Evolutionary conservation across 1,140 invertebrate genomes (phyloP).

Genomic region (Metaphire vulgaris): DNA sequence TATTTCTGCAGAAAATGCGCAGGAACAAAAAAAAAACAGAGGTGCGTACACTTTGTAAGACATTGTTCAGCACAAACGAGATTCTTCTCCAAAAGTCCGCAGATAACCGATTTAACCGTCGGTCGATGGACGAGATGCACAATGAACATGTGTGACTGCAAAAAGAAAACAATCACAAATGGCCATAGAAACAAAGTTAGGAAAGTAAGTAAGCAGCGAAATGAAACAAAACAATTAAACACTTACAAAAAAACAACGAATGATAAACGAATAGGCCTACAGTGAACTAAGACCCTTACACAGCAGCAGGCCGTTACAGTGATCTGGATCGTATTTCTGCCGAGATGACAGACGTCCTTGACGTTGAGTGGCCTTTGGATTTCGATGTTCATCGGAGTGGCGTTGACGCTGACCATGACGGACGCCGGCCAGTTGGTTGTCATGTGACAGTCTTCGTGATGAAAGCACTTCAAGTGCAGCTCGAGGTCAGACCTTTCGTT

Average conservation of each 20-base stretch:
- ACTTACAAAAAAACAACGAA: too few relatives aligned
- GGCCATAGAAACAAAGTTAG: slow-evolving; percentile 25
- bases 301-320: slow-evolving; percentile 94
- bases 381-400: slow-evolving; percentile 68
- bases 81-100: slow-evolving; percentile 79
- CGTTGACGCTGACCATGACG: slow-evolving; percentile 68
- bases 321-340: slow-evolving; percentile 90
- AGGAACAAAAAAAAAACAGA: too few relatives aligned
- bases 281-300: too few relatives aligned
- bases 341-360: slow-evolving; percentile 87
- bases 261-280: too few relatives aligned
- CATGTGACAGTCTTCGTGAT: slow-evolving; percentile 90
- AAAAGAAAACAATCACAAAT: slow-evolving; percentile 42
- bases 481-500: slow-evolving; percentile 75
- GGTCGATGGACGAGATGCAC: slow-evolving; percentile 90
- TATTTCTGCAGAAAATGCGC: too few relatives aligned
- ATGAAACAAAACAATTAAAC: too few relatives aligned
- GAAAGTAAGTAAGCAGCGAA: too few relatives aligned
- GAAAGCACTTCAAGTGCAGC: slow-evolving; percentile 88
- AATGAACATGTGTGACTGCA: slow-evolving; percentile 88
- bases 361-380: slow-evolving; percentile 89
- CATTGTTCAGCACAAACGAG: slow-evolving; percentile 84
- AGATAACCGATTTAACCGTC: slow-evolving; percentile 82
- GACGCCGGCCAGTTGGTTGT: slow-evolving; percentile 90
- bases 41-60: slow-evolving; percentile 75